A percentile compares a stretch with the other conserved stretches of the same genome.
phyloP scores from a whole-genome alignment of 2,113 vertebrate species.

The Microtus richardsoni region DNA sequence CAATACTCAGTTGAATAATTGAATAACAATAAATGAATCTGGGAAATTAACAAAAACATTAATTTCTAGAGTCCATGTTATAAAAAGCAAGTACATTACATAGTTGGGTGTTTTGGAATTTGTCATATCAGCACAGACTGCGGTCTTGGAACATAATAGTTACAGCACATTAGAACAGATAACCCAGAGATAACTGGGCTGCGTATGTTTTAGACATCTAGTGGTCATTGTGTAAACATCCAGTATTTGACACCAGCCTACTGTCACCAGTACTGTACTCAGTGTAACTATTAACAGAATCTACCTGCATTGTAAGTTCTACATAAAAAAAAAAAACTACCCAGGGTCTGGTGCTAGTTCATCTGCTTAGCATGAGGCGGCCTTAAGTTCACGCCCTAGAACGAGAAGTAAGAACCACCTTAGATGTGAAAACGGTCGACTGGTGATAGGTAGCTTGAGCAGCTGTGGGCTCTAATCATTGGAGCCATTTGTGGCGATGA shows the following conservation, averaged over 20 bases:
- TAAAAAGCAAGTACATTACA: background rate
- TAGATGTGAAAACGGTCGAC: background rate
- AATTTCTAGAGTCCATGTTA: constrained; percentile 19
- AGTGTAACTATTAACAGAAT: background rate
- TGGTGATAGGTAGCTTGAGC: background rate
- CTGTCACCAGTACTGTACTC: background rate
- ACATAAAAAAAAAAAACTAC: background rate
- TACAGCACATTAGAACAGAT: background rate
- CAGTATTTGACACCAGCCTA: background rate
- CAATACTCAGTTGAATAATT: constrained; percentile 18
- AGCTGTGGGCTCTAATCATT: background rate
- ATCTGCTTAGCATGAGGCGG: background rate
- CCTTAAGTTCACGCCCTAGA: background rate
- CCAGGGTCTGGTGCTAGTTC: background rate
- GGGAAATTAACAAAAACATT: constrained; percentile 46
- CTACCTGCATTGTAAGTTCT: background rate
- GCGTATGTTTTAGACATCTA: constrained; percentile 1
- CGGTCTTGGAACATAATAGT: background rate
- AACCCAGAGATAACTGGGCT: background rate
- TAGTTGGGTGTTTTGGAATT: background rate
- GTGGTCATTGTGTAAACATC: background rate
- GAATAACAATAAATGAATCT: background rate
- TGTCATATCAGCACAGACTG: background rate
- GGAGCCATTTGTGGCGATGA: background rate
- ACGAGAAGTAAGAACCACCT: background rate